Base-by-base conservation (phyloP, 2,888 invertebrate genomes). In the Biston betularia region DNA sequence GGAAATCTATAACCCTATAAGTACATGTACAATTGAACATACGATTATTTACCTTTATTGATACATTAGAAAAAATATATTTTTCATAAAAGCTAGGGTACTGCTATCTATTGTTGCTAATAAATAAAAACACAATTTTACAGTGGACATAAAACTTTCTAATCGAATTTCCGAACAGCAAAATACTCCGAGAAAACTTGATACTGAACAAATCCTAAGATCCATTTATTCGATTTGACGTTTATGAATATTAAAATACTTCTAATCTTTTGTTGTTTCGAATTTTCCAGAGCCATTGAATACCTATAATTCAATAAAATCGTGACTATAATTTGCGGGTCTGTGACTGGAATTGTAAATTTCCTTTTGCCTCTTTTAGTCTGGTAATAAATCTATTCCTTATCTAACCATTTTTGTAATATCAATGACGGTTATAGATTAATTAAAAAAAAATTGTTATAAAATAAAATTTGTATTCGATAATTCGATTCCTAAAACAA, bases 231-330 rank as follows among this genome's bases (percentile, higher is more conserved):
- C 79, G 71, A 77, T 75, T 78, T 79, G 79, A 78, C 80, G 74
- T 79, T 81, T 82, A 81, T 83, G 77, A 83, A 85, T 81, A 79
- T 82, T 81, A 76, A 82, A 83, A 77, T 58, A 58, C 49, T 67
- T 33, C 60, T 77, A 74, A 75, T 75, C 71, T 74, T 73, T 73
- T 76, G 64, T 77, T 68, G 58, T 70, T 73, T 72, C 54, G 72
- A 74, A 62, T 70, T 56, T 48, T 74, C 62, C 55, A 73, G 72
- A 67, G 46, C 54, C 46, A 63, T 61, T 58, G 45, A 54, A 50
- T 71, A 71, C 65, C 65, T 52, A 56, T 65, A 72, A 71, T 74
- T 69, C 63, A 71, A 76, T 70, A 55, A 57, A 55, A 57, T 65
- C 54, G 45, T 62, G 56, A 53, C 58, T 65, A 58, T 56, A 52